A percentile compares a stretch with the other conserved stretches of the same genome.
Conservation (phyloP, 2,888 invertebrate genomes). For the Parnassius glacialis region DNA sequence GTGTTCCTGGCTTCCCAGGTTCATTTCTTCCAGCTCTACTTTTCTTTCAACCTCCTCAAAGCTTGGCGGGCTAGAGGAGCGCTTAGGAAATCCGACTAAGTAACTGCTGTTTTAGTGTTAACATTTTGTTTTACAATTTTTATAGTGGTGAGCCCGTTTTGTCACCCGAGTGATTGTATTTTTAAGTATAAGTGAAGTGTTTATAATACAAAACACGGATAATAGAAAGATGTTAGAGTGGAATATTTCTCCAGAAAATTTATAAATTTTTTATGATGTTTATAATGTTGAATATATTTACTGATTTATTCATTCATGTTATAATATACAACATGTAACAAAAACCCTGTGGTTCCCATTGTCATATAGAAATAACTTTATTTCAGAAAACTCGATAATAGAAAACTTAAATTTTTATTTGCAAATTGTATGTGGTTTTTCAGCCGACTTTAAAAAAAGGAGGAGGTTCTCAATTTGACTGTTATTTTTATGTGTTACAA, state of each 20-base stretch:
- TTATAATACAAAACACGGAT: not conserved
- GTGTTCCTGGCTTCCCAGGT: slow-evolving; percentile 93
- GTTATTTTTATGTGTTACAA: too few relatives aligned
- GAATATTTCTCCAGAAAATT: not conserved
- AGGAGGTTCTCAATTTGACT: too few relatives aligned
- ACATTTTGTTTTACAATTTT: slow-evolving; percentile 2
- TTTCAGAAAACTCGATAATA: too few relatives aligned
- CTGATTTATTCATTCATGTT: too few relatives aligned
- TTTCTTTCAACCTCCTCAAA: slow-evolving; percentile 89
- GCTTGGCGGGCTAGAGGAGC: slow-evolving; percentile 91
- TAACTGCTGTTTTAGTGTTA: not conserved
- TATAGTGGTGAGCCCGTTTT: slow-evolving; percentile 1
- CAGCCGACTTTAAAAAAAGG: too few relatives aligned
- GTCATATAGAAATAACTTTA: too few relatives aligned
- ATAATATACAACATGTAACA: too few relatives aligned
- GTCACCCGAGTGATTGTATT: slow-evolving; percentile 6
- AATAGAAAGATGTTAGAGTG: not conserved
- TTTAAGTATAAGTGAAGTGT: slow-evolving; percentile 2
- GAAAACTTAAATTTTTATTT: too few relatives aligned
- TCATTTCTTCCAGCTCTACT: slow-evolving; percentile 91
- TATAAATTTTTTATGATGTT: not conserved
- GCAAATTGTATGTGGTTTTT: too few relatives aligned
- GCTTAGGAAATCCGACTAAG: slow-evolving; percentile 85
- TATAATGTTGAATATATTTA: not conserved
- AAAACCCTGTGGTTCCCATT: too few relatives aligned